A percentile compares a stretch with the other conserved stretches of the same genome.
Evolutionary conservation across 2,888 invertebrate species (phyloP).

Genomic region (Zygogramma bicolorata): DNA sequence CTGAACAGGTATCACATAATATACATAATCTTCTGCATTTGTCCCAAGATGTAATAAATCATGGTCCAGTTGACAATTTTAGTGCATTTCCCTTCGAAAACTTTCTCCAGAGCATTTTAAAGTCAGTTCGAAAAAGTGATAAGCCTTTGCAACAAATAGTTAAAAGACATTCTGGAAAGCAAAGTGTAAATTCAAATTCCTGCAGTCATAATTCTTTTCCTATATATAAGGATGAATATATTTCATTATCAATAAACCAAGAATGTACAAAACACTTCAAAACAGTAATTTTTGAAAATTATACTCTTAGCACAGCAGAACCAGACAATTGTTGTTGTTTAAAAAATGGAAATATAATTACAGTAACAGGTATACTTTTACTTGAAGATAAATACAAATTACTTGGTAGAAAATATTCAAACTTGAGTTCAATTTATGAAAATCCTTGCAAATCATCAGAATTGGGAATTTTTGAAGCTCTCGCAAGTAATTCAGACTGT

Average conservation of each 20-base stretch:
- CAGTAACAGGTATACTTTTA: constrained; percentile 6
- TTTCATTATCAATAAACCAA: constrained; percentile 11
- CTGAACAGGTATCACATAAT: constrained; percentile 13
- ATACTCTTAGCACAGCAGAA: constrained; percentile 15
- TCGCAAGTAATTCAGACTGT: constrained; percentile 1
- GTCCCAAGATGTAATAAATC: constrained; percentile 1
- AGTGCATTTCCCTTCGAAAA: constrained; percentile 13
- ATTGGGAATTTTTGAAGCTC: neutral
- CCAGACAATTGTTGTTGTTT: constrained; percentile 5
- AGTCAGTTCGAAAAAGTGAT: constrained; percentile 13
- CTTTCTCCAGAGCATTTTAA: constrained; percentile 6
- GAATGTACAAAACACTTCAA: constrained; percentile 12
- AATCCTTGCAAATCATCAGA: constrained; percentile 3
- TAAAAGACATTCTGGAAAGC: constrained; percentile 11
- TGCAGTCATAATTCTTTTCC: neutral
- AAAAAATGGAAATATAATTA: constrained; percentile 16
- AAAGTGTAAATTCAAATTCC: neutral
- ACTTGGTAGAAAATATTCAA: constrained; percentile 14
- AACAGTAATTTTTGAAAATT: constrained; percentile 11
- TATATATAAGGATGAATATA: constrained; percentile 19
- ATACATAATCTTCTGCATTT: constrained; percentile 14
- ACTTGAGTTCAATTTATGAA: constrained; percentile 5
- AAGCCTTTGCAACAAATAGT: constrained; percentile 14
- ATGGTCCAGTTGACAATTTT: constrained; percentile 4
- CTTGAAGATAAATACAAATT: constrained; percentile 13